Base-by-base conservation (phyloP, 2,797 vertebrate species). In the Hafferia zeledoni region DNA sequence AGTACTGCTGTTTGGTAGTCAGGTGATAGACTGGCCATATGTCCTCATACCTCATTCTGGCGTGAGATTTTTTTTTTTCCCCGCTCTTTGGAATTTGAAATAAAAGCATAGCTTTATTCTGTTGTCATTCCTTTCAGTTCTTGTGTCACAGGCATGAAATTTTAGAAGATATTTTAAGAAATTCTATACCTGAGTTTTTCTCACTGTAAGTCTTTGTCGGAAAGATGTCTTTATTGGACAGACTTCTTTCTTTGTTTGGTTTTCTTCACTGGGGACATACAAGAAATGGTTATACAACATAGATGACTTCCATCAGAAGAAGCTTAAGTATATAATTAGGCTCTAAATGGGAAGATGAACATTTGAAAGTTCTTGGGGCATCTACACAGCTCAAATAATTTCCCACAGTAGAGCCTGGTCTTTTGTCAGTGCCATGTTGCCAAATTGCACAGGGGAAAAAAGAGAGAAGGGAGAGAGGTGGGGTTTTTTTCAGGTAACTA, bases 11-110 rank as follows among this genome's bases (percentile, higher is more conserved):
- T 87, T 90, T 93, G 93, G 88, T 94, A 95, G 95, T 96, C 92
- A 95, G 95, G 94, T 95, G 95, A 93, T 96, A 97, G 96, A 96
- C 95, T 95, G 93, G 88, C 92, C 95, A 95, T 96, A 95, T 94
- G 94, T 93, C 93, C 93, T 93, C 86, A 9, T 95, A 95, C 93
- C 96, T 95, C 91, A 87, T 96, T 96, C 92, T 95, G 92, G 74
- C 87, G 44, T 70, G 41, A 89, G 88, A 6, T 49, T 50, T 31
- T 55, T 50, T 31, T 55, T 15, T 17, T 11, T 1, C 0, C 2
- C 31, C 6, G 4, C 28, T 3, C 50, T 70, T 92, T 69, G 70
- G 88, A 90, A 82, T 77, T 56, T 72, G 47, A 89, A 89, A 57
- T 76, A 85, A 72, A 94, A 93, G 31, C 70, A 6, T 56, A 64